Conservation (phyloP, 1,140 invertebrate genomes). For the Dreissena rostriformis region DNA sequence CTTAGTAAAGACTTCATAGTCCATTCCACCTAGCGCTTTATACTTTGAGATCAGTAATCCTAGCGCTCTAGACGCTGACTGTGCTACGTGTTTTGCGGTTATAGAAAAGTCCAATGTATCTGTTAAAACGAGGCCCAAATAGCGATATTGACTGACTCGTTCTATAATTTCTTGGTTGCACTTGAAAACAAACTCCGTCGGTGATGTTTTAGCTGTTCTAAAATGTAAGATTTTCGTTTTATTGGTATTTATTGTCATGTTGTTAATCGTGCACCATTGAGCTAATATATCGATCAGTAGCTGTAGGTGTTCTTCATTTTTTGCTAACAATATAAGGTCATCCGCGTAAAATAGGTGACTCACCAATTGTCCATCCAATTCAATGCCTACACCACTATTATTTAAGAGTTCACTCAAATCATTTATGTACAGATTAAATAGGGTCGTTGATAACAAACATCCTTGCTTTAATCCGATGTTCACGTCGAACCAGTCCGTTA, state of each 20-base stretch:
- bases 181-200: not conserved
- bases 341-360: conserved; percentile 7
- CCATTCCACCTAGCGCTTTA: conserved; percentile 8
- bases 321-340: not conserved
- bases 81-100: not conserved
- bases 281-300: not conserved
- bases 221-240: not conserved
- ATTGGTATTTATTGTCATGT: not conserved
- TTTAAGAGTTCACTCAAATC: conserved; percentile 5
- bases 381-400: not conserved
- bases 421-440: conserved; percentile 7
- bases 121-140: not conserved
- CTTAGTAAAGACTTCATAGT: conserved; percentile 8
- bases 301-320: not conserved
- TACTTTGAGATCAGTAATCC: conserved; percentile 8
- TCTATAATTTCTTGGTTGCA: not conserved
- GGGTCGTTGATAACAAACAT: conserved; percentile 14
- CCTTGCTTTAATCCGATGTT: conserved; percentile 9
- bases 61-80: not conserved
- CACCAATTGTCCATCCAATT: not conserved
- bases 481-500: conserved; percentile 19
- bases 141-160: not conserved
- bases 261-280: not conserved
- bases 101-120: not conserved
- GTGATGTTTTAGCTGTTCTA: not conserved